These are phyloP conservation scores for Chrosomus eos DNA, from an alignment of 2,797 vertebrate species.

Conservation along the genomic window DNA sequence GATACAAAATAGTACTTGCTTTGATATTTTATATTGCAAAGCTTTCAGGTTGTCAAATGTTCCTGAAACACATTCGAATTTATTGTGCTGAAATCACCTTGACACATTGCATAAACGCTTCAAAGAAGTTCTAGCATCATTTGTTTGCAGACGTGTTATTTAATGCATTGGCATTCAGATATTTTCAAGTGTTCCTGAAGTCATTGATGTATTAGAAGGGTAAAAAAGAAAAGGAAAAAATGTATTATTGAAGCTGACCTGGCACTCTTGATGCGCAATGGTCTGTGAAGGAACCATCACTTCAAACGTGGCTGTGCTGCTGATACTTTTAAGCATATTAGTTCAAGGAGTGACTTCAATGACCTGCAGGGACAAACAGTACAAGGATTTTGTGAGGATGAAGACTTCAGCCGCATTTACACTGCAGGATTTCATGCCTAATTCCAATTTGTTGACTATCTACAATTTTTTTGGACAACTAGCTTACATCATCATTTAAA, in stretches of 20 bases:
- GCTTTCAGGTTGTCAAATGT: background rate
- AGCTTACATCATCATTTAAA: background rate
- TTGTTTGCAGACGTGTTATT: background rate
- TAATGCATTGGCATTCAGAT: background rate
- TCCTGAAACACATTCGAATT: background rate
- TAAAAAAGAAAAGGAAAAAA: background rate
- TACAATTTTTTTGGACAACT: background rate
- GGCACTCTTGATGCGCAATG: background rate
- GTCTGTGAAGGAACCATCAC: background rate
- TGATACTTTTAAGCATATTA: background rate
- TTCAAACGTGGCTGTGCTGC: conserved; percentile 2
- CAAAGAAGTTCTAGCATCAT: background rate
- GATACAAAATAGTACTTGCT: no score
- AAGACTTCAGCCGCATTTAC: background rate
- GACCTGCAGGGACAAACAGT: background rate
- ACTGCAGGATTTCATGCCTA: background rate
- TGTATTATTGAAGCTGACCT: conserved; percentile 11
- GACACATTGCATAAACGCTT: background rate
- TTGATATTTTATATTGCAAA: no score
- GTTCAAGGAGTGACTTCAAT: conserved; percentile 9
- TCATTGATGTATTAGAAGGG: background rate
- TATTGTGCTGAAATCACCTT: background rate
- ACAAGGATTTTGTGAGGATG: background rate
- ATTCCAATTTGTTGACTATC: background rate
- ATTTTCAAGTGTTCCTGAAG: background rate